phyloP scores from a whole-genome alignment of 1,140 invertebrate species.

The Heliconius hermathena region DNA sequence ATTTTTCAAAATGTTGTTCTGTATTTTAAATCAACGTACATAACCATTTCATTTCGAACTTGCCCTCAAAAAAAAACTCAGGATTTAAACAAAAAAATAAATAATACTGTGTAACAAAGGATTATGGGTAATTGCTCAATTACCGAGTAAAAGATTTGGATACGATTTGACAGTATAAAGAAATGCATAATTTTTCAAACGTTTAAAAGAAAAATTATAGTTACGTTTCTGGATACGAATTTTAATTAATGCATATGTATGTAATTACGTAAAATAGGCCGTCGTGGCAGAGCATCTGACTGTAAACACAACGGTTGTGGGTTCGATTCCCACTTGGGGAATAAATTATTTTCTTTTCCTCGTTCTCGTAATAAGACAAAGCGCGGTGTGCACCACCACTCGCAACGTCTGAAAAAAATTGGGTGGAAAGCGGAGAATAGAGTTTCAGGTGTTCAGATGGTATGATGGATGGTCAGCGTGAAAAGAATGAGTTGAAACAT shows the following conservation, averaged over 20 bases:
- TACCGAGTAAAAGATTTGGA: neutral
- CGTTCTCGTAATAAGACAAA: too few species aligned
- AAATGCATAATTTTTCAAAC: neutral
- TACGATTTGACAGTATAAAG: neutral
- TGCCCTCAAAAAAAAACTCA: neutral
- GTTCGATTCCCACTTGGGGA: too few species aligned
- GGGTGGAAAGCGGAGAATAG: neutral
- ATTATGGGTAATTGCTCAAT: constrained; percentile 6
- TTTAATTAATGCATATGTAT: neutral
- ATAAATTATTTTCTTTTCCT: too few species aligned
- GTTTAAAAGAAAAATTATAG: neutral
- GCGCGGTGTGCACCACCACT: too few species aligned
- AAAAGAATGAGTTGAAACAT: too few species aligned
- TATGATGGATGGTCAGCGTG: too few species aligned
- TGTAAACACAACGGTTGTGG: too few species aligned
- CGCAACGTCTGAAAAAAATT: neutral
- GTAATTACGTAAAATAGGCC: neutral
- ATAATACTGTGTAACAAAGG: neutral
- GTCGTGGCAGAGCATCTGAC: neutral
- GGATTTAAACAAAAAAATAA: neutral
- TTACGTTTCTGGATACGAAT: neutral
- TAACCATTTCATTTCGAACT: neutral
- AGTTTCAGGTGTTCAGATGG: too few species aligned
- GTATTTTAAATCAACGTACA: neutral
- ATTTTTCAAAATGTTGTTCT: too few species aligned